Conservation (phyloP, 2,797 vertebrate genomes). For the Lemur catta region DNA sequence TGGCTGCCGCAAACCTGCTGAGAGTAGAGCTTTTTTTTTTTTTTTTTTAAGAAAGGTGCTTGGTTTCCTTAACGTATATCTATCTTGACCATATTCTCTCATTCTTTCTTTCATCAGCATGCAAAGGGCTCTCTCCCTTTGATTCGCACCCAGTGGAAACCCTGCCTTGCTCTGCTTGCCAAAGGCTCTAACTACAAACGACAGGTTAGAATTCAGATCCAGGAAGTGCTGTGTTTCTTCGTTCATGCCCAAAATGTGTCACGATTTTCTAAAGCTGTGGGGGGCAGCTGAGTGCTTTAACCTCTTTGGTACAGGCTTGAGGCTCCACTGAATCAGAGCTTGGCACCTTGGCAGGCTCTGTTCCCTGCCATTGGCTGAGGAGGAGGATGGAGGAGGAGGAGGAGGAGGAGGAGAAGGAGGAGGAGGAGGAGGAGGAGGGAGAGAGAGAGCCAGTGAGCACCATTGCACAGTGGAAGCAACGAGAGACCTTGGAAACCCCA, state of each 20-base stretch:
- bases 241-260: background rate
- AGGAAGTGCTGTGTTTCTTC: background rate
- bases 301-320: background rate
- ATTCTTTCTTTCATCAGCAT: background rate
- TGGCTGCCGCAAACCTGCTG: background rate
- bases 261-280: background rate
- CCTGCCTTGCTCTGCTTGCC: background rate
- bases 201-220: background rate
- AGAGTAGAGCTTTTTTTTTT: background rate
- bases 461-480: background rate
- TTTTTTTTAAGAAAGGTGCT: background rate
- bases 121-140: background rate
- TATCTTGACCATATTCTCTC: background rate
- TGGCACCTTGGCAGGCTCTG: background rate
- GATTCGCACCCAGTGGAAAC: background rate
- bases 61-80: background rate
- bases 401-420: background rate
- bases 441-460: no score
- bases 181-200: background rate
- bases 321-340: background rate
- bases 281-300: background rate
- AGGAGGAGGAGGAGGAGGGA: no score
- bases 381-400: no score
- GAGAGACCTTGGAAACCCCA: background rate
- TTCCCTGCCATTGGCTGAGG: background rate